Conservation (phyloP, 2,888 invertebrate genomes). For the Ganaspis brasiliensis region DNA sequence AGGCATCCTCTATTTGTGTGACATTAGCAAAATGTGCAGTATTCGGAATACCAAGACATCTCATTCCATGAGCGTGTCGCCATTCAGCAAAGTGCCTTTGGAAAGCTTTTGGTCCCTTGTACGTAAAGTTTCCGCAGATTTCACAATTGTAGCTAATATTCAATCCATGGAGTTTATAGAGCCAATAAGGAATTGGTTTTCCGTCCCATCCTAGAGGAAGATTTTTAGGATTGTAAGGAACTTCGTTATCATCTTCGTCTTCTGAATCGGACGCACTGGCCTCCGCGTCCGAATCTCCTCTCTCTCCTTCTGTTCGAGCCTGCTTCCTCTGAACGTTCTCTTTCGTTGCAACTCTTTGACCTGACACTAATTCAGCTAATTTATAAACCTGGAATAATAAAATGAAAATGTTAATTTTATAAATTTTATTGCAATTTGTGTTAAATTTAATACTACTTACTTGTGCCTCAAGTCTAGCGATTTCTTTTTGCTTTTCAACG, state of each 20-base stretch:
- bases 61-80: constrained; percentile 96
- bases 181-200: constrained; percentile 97
- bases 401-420: no score
- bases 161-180: constrained; percentile 98
- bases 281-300: constrained; percentile 95
- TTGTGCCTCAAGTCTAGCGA: constrained; percentile 91
- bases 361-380: constrained; percentile 91
- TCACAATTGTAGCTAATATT: constrained; percentile 99
- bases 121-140: constrained; percentile 99
- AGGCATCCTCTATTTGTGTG: constrained; percentile 98
- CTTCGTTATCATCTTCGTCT: constrained; percentile 95
- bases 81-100: constrained; percentile 99
- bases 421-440: no score
- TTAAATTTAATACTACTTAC: no score
- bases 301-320: constrained; percentile 95
- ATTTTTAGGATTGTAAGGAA: constrained; percentile 99
- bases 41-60: constrained; percentile 99
- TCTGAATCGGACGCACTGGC: constrained; percentile 91
- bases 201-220: constrained; percentile 99
- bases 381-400: constrained; percentile 87
- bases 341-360: constrained; percentile 94
- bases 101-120: constrained; percentile 99
- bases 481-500: constrained; percentile 90
- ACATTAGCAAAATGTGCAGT: constrained; percentile 99
- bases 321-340: constrained; percentile 99